Evolutionary conservation across 1,140 invertebrate species (phyloP), one percentile per base, ranked within the genome.

Genomic region (Mizuhopecten yessoensis): DNA sequence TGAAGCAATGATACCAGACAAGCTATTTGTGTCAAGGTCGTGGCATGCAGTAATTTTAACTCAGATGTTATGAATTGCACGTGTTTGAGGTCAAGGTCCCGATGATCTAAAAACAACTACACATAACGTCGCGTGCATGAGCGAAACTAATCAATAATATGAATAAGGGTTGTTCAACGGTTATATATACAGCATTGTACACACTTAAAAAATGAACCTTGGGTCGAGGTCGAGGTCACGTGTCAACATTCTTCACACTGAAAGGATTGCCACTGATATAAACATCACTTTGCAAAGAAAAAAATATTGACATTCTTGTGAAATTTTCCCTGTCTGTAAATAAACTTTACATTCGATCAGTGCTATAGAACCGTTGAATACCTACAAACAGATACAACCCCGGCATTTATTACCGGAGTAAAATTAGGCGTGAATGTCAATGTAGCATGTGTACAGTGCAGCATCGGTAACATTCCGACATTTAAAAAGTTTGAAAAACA

Each of bases 401-500:
- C 9, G 17, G 17, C 15, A 13, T 57, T 75, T 29, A 75, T 75
- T 9, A 29, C 57, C 57, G 29, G 57, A n/a, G 57, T 7, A n/a
- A 5, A 75, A 29, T 75, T 75, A 75, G 57, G 57, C 57, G 57
- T 75, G 23, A 29, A 75, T 75, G 23, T 75, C 5, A 9, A 9
- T 23, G 57, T 29, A 75, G n/a, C 5, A 75, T 75, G n/a, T 75
- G 57, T 29, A 75, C 42, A 13, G 42, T 45, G 17, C 57, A n/a
- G 11, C 57, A 75, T 75, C 3, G 1, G n/a, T 29, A 75, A 29
- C 57, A 75, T 75, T 75, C 57, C 57, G n/a, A 3, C 17, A 9
- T 23, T 75, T 75, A n/a, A 75, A 75, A 75, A 75, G 45, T 75
- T 75, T 75, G 57, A 29, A 75, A 75, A 75, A 75, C 57, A 75